Percentiles rank a stretch among this genome's conserved stretches.
Conservation (phyloP, 2,797 vertebrate genomes). For the Otolemur crassicaudatus region DNA sequence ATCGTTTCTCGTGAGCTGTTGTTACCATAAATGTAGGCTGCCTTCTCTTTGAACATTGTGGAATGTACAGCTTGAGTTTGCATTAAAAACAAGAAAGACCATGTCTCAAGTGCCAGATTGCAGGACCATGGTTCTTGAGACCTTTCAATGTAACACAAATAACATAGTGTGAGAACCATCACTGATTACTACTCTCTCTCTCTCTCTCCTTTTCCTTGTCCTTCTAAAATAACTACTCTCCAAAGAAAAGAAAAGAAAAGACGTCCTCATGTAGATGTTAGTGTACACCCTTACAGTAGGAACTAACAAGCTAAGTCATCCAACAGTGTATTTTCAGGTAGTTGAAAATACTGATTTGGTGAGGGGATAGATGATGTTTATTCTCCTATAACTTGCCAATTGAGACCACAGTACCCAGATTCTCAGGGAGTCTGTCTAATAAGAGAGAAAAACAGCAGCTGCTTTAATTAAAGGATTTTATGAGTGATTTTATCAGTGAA, state of each 20-base stretch:
- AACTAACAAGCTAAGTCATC: constrained; percentile 65
- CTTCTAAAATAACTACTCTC: neutral
- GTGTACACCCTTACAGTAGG: constrained; percentile 2
- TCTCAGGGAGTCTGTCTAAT: constrained; percentile 79
- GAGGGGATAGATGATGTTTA: neutral
- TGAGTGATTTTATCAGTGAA: constrained; percentile 87
- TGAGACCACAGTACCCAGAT: neutral
- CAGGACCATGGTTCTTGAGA: neutral
- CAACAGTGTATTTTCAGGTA: constrained; percentile 49
- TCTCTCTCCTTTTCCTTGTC: neutral
- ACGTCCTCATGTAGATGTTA: neutral
- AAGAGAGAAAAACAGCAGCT: constrained; percentile 83
- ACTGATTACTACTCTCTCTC: neutral
- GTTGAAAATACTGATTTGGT: neutral
- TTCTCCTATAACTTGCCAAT: neutral
- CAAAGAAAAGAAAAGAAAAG: neutral
- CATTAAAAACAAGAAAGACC: neutral
- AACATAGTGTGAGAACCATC: neutral
- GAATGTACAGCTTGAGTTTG: neutral
- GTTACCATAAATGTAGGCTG: neutral
- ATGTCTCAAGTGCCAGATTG: neutral
- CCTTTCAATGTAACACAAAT: neutral
- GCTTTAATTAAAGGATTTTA: constrained; percentile 89
- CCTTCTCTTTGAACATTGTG: neutral
- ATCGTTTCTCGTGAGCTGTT: neutral